These are phyloP conservation scores for Cephus cinctus DNA, from an alignment of 1,140 invertebrate genomes.

Conservation along the genomic window DNA sequence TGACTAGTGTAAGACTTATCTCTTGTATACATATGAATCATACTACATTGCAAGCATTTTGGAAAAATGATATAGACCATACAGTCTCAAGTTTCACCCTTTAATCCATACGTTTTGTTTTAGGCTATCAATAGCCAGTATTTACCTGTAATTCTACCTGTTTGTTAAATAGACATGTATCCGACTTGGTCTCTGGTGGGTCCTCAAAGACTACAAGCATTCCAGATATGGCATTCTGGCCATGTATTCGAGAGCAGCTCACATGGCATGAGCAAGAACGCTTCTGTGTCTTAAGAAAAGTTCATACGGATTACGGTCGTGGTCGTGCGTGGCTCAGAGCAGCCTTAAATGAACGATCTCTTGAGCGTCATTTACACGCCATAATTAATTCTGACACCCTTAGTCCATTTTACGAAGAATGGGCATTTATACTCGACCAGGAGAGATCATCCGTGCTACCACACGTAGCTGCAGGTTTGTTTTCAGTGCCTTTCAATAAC, in stretches of 20 bases:
- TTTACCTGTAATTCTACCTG: constrained; percentile 24
- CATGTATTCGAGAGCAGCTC: constrained; percentile 69
- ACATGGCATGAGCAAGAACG: constrained; percentile 86
- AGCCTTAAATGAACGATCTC: constrained; percentile 82
- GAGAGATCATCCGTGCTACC: constrained; percentile 75
- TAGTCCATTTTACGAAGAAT: constrained; percentile 78
- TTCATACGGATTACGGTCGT: constrained; percentile 78
- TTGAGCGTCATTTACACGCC: constrained; percentile 81
- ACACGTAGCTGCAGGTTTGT: constrained; percentile 76
- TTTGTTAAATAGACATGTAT: constrained; percentile 61
- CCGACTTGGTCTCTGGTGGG: constrained; percentile 60
- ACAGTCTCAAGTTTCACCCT: too few species aligned
- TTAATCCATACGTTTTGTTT: too few species aligned
- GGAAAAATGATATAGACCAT: background rate
- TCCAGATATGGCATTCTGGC: constrained; percentile 63
- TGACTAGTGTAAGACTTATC: too few species aligned
- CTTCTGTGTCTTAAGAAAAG: constrained; percentile 75
- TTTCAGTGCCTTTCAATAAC: background rate
- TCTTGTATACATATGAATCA: too few species aligned
- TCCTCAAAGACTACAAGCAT: constrained; percentile 18
- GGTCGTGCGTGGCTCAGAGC: constrained; percentile 86
- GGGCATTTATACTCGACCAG: constrained; percentile 76
- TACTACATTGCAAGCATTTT: constrained; percentile 46
- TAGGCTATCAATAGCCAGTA: too few species aligned
- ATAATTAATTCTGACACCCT: constrained; percentile 70